phyloP scores from a whole-genome alignment of 2,797 vertebrate genomes.

The Eidolon dupreanum region DNA sequence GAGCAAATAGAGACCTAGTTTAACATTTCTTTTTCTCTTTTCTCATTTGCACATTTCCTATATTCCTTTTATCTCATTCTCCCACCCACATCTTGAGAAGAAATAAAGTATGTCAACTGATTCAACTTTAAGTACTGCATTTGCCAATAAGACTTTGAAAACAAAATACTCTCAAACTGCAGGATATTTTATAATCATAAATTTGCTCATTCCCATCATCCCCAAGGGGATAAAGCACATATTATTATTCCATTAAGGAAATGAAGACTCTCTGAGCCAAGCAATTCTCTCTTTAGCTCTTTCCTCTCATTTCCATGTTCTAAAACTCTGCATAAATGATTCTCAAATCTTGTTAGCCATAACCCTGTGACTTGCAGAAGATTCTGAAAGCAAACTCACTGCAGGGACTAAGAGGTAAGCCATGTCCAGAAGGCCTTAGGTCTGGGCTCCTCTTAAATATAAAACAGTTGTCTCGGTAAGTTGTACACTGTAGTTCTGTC shows the following conservation, averaged over 20 bases:
- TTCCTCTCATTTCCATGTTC: slow-evolving; percentile 11
- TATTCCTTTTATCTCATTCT: not conserved
- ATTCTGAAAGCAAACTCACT: not conserved
- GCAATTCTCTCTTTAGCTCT: slow-evolving; percentile 20
- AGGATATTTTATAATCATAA: slow-evolving; percentile 57
- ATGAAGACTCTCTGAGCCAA: slow-evolving; percentile 69
- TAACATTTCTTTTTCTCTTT: not conserved
- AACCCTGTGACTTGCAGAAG: not conserved
- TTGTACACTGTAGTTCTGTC: not conserved
- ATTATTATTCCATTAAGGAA: slow-evolving; percentile 78
- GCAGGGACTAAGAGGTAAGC: not conserved
- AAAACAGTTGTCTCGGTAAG: not conserved
- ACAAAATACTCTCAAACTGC: slow-evolving; percentile 49
- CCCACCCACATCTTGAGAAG: slow-evolving; percentile 32
- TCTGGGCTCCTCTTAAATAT: not conserved
- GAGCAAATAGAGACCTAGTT: not conserved
- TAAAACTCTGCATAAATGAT: slow-evolving; percentile 34
- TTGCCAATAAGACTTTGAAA: slow-evolving; percentile 57
- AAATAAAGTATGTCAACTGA: slow-evolving; percentile 30
- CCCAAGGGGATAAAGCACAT: slow-evolving; percentile 27
- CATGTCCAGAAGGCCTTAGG: rapidly evolving
- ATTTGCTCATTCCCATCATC: slow-evolving; percentile 62
- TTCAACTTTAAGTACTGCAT: not conserved
- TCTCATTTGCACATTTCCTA: not conserved
- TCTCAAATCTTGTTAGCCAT: not conserved